Base-by-base conservation (phyloP, 2,113 vertebrate genomes). In the Cyprinodon tularosa region DNA sequence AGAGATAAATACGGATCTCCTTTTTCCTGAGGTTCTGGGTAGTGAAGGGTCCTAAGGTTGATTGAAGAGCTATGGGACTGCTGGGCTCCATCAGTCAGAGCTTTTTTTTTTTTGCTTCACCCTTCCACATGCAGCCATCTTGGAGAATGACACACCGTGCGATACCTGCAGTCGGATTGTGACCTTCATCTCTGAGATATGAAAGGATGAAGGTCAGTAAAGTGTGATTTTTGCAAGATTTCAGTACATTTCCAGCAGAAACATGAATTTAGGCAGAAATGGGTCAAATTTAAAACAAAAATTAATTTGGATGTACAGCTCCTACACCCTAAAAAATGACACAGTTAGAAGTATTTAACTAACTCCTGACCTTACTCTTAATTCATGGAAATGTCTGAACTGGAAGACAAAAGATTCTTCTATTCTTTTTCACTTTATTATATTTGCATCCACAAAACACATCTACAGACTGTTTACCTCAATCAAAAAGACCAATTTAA, bases 1-100 rank as follows among this genome's bases (percentile, higher is more conserved):
- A 63, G 59, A 81, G 77, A 91, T 63, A 72, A 90, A 90, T 78
- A 79, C 45, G 12, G 38, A n/a, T 77, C 66, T 63, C 22, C n/a
- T 70, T 57, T 77, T 17, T 82, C 85, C 82, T 73, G 3, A 67
- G 85, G 86, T 84, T 65, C 50, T 71, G 81, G 74, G 84, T 78
- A 68, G 61, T 44, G 68, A 90, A 81, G 77, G 77, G 66, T 66
- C 63, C 50, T 37, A 0, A 64, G 60, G 85, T 80, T 89, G 88
- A 90, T 84, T 75, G 89, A 88, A 81, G 74, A 69, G 69, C 62
- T 14, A 45, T 17, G 62, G 61, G 61, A 65, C 65, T 12, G 68
- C 73, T 70, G 2, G 53, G 44, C 70, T 84, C 80, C 20, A 83
- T 90, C 83, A 77, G 78, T 82, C 77, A 79, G 76, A 63, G 38